A percentile compares a stretch with the other conserved stretches of the same genome.
Evolutionary conservation across 2,113 vertebrate genomes (phyloP).

Genomic region (Maccullochella peelii): DNA sequence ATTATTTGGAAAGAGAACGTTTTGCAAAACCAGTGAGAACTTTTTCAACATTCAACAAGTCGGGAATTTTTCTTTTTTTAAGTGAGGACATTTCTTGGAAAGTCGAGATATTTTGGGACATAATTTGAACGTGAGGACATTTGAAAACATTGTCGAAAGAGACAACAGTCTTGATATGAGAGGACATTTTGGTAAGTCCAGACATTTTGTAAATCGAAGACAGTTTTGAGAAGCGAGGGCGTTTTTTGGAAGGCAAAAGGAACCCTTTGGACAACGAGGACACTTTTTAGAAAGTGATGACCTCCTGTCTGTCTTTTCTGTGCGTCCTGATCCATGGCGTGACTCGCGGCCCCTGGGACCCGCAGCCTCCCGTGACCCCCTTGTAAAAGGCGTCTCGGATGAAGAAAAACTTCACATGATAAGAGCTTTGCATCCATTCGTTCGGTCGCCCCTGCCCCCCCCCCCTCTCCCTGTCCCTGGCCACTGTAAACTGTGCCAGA

Average conservation of each 20-base stretch:
- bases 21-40: too few species aligned
- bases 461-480: constrained; percentile 25
- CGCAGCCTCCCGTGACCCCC: constrained; percentile 52
- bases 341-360: constrained; percentile 52
- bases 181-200: background rate
- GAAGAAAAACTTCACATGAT: constrained; percentile 76
- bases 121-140: background rate
- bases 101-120: background rate
- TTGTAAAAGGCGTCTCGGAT: constrained; percentile 46
- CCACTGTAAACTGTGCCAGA: constrained; percentile 86
- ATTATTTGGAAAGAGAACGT: too few species aligned
- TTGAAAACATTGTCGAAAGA: background rate
- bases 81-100: background rate
- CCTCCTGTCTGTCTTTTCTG: background rate
- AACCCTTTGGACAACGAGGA: background rate
- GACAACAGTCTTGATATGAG: background rate
- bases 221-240: background rate
- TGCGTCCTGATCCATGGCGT: background rate
- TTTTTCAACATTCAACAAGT: background rate
- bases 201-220: background rate
- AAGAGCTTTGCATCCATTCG: constrained; percentile 74
- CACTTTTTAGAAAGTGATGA: background rate
- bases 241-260: background rate
- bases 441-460: constrained; percentile 25
- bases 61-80: background rate